Base-by-base conservation (phyloP, 1,140 invertebrate genomes). In the Drosophila prosaltans region DNA sequence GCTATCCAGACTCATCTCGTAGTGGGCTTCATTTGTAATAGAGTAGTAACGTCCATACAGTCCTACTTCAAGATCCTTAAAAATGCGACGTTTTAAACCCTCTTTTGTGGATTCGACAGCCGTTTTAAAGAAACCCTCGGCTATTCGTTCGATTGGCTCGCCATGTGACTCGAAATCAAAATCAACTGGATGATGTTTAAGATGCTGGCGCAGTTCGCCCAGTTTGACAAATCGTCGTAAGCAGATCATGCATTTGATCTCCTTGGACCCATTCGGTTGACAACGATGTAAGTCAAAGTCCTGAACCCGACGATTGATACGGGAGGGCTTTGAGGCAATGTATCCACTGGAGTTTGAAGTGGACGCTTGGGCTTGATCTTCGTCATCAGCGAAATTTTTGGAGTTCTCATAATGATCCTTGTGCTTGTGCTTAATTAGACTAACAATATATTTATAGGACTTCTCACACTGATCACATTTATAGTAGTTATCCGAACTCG, bases 201-300 rank as follows among this genome's bases (percentile, higher is more conserved):
- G 68, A 60, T 89, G 84, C 2, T 78, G 43, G 7, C 84, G 76
- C 4, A 89, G 61, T 48, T 89, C 74, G 0, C 85, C 64, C 24
- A 89, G 4, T 28, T 73, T 89, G 4, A 67, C 65, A 26, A 90
- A 89, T n/a, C 72, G 54, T 10, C 70, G 74, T 2, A 89, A 48
- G 28, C 84, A 89, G 16, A 89, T 89, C 84, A 89, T 89, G 30
- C 84, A 89, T 45, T 84, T 72, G 21, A 89, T 89, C 48, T 80
- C 76, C 32, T 89, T 89, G 28, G 74, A 82, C 0, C 84, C 84
- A 58, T 89, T 89, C 0, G 84, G 80, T 9, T 80, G 67, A n/a
- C 84, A 84, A 21, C 77, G 78, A 64, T 89, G 48, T 24, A 70
- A 68, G 16, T 89, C 85, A 2, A 89, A 89, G 21, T 65, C 74